Evolutionary conservation across 2,113 vertebrate species (phyloP).

Genomic region (Hippoglossus stenolepis): DNA sequence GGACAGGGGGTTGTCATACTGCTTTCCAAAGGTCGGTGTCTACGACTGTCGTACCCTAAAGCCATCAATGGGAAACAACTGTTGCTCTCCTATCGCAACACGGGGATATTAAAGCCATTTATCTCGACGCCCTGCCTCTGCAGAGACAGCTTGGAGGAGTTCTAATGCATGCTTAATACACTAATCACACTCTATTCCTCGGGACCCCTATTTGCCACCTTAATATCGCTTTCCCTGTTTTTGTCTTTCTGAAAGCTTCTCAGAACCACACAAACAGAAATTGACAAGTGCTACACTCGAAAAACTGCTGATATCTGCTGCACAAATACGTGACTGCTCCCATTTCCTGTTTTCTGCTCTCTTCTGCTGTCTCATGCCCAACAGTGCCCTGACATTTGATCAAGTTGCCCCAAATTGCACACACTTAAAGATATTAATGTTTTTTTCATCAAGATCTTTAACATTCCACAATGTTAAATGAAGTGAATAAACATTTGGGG

Average conservation of each 20-base stretch:
- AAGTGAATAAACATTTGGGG: too few species aligned
- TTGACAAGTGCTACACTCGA: conserved; percentile 36
- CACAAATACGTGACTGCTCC: conserved; percentile 28
- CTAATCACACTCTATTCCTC: conserved; percentile 72
- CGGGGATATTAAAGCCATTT: conserved; percentile 80
- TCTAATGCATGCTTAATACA: conserved; percentile 74
- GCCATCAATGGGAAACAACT: conserved; percentile 74
- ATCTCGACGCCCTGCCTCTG: conserved; percentile 61
- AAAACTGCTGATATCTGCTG: conserved; percentile 14
- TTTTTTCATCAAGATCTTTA: too few species aligned
- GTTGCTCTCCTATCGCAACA: conserved; percentile 73
- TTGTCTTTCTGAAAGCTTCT: conserved; percentile 57
- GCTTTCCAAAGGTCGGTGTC: conserved; percentile 72
- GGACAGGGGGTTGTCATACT: conserved; percentile 58
- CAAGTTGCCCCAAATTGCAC: neutral
- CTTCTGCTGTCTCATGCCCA: conserved; percentile 28
- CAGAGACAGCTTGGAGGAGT: conserved; percentile 69
- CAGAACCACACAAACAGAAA: conserved; percentile 47
- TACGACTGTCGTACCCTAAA: conserved; percentile 57
- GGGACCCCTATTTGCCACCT: conserved; percentile 50
- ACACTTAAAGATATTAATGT: too few species aligned
- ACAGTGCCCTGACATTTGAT: neutral
- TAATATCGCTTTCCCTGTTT: conserved; percentile 49
- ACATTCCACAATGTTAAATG: too few species aligned
- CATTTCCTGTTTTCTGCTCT: neutral